Percentiles rank a stretch among this genome's conserved stretches.
phyloP scores from a whole-genome alignment of 2,888 invertebrate species.

The Cyrtodaria siliqua region DNA sequence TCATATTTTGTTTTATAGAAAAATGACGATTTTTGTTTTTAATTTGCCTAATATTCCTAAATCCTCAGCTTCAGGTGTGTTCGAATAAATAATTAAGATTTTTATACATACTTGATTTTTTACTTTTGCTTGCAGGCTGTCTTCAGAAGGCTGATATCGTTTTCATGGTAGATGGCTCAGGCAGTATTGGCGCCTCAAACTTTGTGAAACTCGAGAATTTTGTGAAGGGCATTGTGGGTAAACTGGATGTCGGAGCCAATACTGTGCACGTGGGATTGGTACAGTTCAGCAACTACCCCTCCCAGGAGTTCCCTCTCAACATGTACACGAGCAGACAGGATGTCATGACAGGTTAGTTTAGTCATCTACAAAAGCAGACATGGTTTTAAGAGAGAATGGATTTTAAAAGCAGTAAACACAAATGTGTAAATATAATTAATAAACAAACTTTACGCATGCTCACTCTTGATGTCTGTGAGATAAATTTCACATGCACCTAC shows the following conservation, averaged over 20 bases:
- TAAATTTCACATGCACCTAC: too few relatives aligned
- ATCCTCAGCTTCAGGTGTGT: too few relatives aligned
- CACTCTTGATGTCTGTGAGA: neutral
- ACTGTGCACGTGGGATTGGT: conserved; percentile 73
- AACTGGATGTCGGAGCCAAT: conserved; percentile 70
- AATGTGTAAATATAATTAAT: too few relatives aligned
- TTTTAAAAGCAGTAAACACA: too few relatives aligned
- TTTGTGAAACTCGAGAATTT: conserved; percentile 75
- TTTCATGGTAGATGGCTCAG: conserved; percentile 74
- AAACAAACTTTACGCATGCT: too few relatives aligned
- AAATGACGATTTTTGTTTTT: too few relatives aligned
- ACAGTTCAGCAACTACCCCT: conserved; percentile 76
- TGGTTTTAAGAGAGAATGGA: too few relatives aligned
- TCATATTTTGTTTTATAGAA: too few relatives aligned
- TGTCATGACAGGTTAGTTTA: conserved; percentile 57
- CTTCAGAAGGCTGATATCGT: conserved; percentile 74
- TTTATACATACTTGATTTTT: too few relatives aligned
- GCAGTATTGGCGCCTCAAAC: conserved; percentile 72
- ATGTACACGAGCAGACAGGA: conserved; percentile 67
- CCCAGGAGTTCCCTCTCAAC: conserved; percentile 72
- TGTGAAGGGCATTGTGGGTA: conserved; percentile 68
- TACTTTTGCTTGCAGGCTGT: conserved; percentile 50
- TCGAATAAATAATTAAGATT: too few relatives aligned
- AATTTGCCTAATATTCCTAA: too few relatives aligned
- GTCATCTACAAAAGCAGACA: too few relatives aligned